Conservation (phyloP, 2,797 vertebrate species). For the Semaprochilodus insignis region DNA sequence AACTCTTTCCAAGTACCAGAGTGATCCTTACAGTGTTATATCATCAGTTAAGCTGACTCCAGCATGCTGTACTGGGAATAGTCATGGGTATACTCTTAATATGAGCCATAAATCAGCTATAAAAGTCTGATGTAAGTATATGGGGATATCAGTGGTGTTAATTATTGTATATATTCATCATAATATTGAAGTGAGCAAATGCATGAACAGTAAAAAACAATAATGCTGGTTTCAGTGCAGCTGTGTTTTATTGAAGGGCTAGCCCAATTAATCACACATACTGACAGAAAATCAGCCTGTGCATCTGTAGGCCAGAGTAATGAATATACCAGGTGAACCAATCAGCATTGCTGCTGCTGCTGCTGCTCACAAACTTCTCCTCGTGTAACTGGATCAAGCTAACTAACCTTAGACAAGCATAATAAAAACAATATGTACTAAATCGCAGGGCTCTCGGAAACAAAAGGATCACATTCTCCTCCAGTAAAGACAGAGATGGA, state of each 20-base stretch:
- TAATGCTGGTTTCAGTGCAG: background rate
- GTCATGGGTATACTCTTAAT: background rate
- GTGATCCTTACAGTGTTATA: background rate
- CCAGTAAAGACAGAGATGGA: conserved; percentile 22
- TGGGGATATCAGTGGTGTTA: background rate
- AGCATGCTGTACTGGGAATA: background rate
- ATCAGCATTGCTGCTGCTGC: conserved; percentile 9
- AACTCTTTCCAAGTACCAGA: background rate
- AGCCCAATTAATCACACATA: conserved; percentile 30
- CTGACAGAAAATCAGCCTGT: conserved; percentile 13
- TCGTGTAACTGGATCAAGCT: conserved; percentile 35
- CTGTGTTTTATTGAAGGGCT: conserved; percentile 7
- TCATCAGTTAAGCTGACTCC: background rate
- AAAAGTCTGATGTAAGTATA: conserved; percentile 11
- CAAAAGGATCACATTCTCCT: conserved; percentile 59
- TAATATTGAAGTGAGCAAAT: conserved; percentile 20
- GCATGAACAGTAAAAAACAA: background rate
- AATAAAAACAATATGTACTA: conserved; percentile 54
- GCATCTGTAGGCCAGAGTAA: conserved; percentile 20
- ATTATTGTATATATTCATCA: conserved; percentile 4
- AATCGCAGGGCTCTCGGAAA: conserved; percentile 36
- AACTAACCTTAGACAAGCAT: conserved; percentile 42
- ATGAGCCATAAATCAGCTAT: background rate
- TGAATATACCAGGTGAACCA: conserved; percentile 46
- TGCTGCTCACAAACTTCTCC: conserved; percentile 42